These are phyloP conservation scores for Saturnia japonica DNA, from an alignment of 2,888 invertebrate species.

Conservation along the genomic window DNA sequence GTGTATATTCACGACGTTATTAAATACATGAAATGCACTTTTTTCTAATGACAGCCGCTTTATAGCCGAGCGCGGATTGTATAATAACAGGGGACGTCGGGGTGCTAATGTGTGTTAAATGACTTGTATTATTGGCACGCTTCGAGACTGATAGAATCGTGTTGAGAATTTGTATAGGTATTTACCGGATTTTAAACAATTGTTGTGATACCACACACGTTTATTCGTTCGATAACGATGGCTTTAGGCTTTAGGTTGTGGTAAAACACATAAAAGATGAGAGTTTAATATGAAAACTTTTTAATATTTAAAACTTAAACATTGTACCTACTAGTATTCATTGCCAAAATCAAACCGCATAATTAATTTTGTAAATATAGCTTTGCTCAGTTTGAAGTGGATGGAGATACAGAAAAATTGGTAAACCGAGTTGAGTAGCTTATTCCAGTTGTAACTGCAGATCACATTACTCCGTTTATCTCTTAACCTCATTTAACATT, in stretches of 20 bases:
- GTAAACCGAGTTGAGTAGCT: neutral
- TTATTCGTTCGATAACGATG: neutral
- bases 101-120: constrained; percentile 61
- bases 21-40: constrained; percentile 80
- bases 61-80: constrained; percentile 32
- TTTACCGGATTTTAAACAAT: neutral
- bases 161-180: neutral
- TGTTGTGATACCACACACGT: neutral
- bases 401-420: neutral
- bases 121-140: constrained; percentile 55
- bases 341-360: no score
- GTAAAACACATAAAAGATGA: no score
- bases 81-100: constrained; percentile 33
- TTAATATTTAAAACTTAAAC: no score
- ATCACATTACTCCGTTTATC: neutral
- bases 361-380: neutral
- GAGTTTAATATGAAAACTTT: no score
- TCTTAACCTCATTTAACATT: neutral
- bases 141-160: constrained; percentile 21
- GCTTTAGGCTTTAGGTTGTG: neutral
- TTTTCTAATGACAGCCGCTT: constrained; percentile 61
- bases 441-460: neutral
- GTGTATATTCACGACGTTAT: constrained; percentile 69
- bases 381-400: neutral
- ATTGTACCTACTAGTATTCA: no score